A percentile compares a stretch with the other conserved stretches of the same genome.
Evolutionary conservation across 2,888 invertebrate genomes (phyloP).

Genomic region (Epinotia nisella): DNA sequence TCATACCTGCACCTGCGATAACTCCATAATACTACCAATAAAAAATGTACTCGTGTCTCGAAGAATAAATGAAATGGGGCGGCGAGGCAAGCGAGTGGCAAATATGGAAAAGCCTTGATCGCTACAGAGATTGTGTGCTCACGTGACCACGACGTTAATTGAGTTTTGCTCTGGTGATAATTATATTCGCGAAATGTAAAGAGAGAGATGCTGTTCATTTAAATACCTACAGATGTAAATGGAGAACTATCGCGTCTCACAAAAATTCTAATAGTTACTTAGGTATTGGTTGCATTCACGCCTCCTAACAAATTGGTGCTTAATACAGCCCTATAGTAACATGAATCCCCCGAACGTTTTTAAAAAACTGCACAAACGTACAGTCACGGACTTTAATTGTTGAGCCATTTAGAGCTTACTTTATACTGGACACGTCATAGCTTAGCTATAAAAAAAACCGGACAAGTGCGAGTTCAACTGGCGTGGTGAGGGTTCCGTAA

Average conservation of each 20-base stretch:
- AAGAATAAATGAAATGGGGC: constrained; percentile 41
- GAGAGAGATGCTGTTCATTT: constrained; percentile 47
- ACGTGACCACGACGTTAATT: constrained; percentile 16
- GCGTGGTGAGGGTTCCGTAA: too few relatives aligned
- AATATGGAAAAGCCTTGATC: constrained; percentile 58
- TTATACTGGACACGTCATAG: too few relatives aligned
- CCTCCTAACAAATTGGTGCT: background rate
- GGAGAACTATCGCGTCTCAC: background rate
- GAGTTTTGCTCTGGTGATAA: constrained; percentile 2
- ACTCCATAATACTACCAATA: constrained; percentile 5
- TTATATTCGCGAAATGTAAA: constrained; percentile 10
- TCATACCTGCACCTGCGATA: constrained; percentile 5
- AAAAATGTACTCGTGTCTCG: constrained; percentile 2
- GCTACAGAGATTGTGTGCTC: constrained; percentile 54
- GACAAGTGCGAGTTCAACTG: too few relatives aligned
- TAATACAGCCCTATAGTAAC: too few relatives aligned
- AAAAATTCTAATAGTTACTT: too few relatives aligned
- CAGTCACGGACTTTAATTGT: too few relatives aligned
- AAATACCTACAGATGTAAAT: background rate
- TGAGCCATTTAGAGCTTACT: too few relatives aligned
- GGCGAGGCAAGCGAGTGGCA: constrained; percentile 47
- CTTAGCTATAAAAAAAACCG: too few relatives aligned
- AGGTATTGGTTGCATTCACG: background rate
- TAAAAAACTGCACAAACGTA: background rate
- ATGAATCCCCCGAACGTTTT: background rate